Conservation (phyloP, 2,888 invertebrate species). For the Matsumyia berberina region DNA sequence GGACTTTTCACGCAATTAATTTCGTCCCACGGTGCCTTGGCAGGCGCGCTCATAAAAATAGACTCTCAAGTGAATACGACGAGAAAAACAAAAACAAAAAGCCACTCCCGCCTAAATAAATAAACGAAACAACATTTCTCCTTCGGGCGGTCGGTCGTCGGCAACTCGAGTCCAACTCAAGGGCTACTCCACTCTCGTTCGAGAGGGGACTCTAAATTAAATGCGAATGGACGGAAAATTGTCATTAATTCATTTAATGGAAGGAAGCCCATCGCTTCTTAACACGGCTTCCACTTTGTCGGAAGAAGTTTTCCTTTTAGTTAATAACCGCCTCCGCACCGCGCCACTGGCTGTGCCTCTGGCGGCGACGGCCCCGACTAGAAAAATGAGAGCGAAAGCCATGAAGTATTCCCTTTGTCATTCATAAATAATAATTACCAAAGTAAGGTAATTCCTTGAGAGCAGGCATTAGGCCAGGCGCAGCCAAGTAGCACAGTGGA, state of each 20-base stretch:
- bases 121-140: slow-evolving; percentile 39
- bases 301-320: slow-evolving; percentile 47
- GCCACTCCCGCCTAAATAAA: slow-evolving; percentile 38
- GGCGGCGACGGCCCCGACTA: slow-evolving; percentile 18
- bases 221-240: slow-evolving; percentile 73
- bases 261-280: slow-evolving; percentile 57
- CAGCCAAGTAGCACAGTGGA: slow-evolving; percentile 23
- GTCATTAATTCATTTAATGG: slow-evolving; percentile 75
- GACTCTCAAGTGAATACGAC: slow-evolving; percentile 20
- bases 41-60: slow-evolving; percentile 34
- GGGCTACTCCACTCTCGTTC: slow-evolving; percentile 51
- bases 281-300: slow-evolving; percentile 55
- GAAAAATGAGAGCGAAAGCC: slow-evolving; percentile 32
- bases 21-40: slow-evolving; percentile 5
- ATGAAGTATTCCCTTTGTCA: slow-evolving; percentile 61
- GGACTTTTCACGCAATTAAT: slow-evolving; percentile 61
- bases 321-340: slow-evolving; percentile 23
- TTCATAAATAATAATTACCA: slow-evolving; percentile 75
- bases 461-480: slow-evolving; percentile 64
- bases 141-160: neutral
- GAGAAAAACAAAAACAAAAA: slow-evolving; percentile 1
- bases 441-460: slow-evolving; percentile 74
- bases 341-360: neutral
- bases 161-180: slow-evolving; percentile 57
- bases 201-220: slow-evolving; percentile 72